Conservation (phyloP, 2,888 invertebrate genomes). For the Ligdia adustata region DNA sequence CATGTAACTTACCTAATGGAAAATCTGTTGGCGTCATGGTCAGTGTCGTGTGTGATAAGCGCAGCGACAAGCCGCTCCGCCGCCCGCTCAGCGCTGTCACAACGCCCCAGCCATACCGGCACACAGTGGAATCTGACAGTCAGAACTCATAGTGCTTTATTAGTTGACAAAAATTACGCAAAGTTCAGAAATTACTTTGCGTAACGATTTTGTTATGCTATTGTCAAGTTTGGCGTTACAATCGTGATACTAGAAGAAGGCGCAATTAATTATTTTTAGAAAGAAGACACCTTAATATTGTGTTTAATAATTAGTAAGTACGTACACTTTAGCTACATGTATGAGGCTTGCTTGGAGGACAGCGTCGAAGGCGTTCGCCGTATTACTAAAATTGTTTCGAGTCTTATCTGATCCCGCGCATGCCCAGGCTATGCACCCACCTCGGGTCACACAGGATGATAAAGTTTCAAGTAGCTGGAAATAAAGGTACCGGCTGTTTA, state of each 20-base stretch:
- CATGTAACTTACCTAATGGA: slow-evolving; percentile 54
- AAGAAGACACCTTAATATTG: too few relatives aligned
- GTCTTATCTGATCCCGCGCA: slow-evolving; percentile 46
- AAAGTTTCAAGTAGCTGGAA: slow-evolving; percentile 63
- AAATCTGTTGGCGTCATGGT: slow-evolving; percentile 36
- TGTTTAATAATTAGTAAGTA: background rate
- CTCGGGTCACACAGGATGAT: slow-evolving; percentile 49
- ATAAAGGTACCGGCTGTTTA: too few relatives aligned
- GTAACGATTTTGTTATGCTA: too few relatives aligned
- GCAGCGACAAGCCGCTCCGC: slow-evolving; percentile 54
- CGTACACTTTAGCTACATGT: slow-evolving; percentile 61
- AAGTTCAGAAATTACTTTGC: too few relatives aligned
- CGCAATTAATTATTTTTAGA: too few relatives aligned
- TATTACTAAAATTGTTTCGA: slow-evolving; percentile 47
- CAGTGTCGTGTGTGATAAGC: slow-evolving; percentile 45
- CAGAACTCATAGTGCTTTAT: background rate
- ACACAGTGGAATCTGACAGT: slow-evolving; percentile 58
- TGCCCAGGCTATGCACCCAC: slow-evolving; percentile 69
- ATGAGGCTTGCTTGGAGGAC: slow-evolving; percentile 60
- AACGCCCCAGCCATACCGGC: slow-evolving; percentile 67
- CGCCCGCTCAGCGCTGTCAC: slow-evolving; percentile 45
- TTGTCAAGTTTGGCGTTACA: too few relatives aligned
- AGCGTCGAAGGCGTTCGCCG: slow-evolving; percentile 61
- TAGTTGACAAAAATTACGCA: too few relatives aligned
- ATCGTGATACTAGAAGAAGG: too few relatives aligned